A percentile compares a stretch with the other conserved stretches of the same genome.
These are phyloP conservation scores for Trachelus stipa DNA, from an alignment of 2,888 invertebrate species.

Conservation along the genomic window DNA sequence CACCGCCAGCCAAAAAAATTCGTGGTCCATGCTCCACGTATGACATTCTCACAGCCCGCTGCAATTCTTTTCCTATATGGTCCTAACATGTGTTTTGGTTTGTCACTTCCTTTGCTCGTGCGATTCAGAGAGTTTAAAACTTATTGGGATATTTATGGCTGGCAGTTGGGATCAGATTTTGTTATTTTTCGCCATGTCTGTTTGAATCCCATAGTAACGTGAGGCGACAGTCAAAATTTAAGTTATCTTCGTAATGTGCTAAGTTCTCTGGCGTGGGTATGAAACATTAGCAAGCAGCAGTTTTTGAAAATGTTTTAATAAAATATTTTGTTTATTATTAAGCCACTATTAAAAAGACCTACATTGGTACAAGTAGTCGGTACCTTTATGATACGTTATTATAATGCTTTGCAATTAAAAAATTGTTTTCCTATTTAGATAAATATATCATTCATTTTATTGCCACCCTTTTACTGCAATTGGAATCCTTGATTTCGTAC, in stretches of 20 bases:
- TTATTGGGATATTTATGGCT: conserved; percentile 19
- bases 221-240: background rate
- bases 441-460: conserved; percentile 9
- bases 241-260: background rate
- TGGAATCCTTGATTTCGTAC: background rate
- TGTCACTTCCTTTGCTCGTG: conserved; percentile 2
- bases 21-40: conserved; percentile 40
- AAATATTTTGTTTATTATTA: conserved; percentile 48
- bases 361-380: conserved; percentile 23
- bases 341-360: conserved; percentile 45
- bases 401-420: conserved; percentile 13
- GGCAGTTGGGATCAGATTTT: conserved; percentile 18
- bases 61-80: background rate
- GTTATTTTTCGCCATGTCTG: conserved; percentile 28
- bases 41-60: conserved; percentile 31
- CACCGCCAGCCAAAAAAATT: conserved; percentile 28
- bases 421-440: conserved; percentile 26
- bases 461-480: background rate
- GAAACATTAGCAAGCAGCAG: background rate
- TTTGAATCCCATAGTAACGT: conserved; percentile 22
- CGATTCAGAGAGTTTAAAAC: conserved; percentile 3
- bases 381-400: conserved; percentile 10
- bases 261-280: background rate
- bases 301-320: conserved; percentile 28
- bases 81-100: background rate